Evolutionary conservation across 1,140 invertebrate genomes (phyloP), one percentile per base, ranked within the genome.

Genomic region (Meloidogyne chitwoodi): DNA sequence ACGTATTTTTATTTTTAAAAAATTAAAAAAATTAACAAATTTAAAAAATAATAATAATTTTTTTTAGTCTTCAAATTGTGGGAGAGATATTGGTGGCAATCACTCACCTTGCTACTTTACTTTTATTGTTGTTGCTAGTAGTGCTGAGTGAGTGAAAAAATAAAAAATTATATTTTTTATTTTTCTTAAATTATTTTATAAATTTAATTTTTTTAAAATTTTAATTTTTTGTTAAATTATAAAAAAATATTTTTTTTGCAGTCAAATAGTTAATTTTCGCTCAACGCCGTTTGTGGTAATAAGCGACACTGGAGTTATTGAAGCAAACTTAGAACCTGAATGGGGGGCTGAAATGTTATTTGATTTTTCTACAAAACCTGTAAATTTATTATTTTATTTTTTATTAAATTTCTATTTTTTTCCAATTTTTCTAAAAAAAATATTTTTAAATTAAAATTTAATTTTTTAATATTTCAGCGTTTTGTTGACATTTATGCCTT

Each of bases 401-500:
- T 48, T 19, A 11, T 48, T 19, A 48, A 19, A 48, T 4, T 48
- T 48, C 19, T 19, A 48, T 48, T 48, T 19, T 48, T 48, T 48
- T 44, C 12, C 34, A 38, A 11, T 14, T 14, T 41, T 41, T 41
- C 16, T 41, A 11, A 14, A 10, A 41, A 14, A 41, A 41, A 14
- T 41, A 12, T 41, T 41, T 41, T 41, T 14, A 41, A n/a, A n/a
- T n/a, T n/a, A 41, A 41, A 41, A 41, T 41, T 41, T 14, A 14
- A 14, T 14, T 11, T 41, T n/a, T 34, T 41, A n/a, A 29, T 41
- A 6, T 31, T 75, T 44, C 3, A 77, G 77, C 61, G 64, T 62
- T 67, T 63, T 44, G 56, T 78, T 10, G 77, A 78, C 68, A 78
- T 78, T 68, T 78, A 77, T 65, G 77, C 72, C 12, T 68, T 68